Base-by-base conservation (phyloP, 2,888 invertebrate genomes). In the Amaurobius ferox region DNA sequence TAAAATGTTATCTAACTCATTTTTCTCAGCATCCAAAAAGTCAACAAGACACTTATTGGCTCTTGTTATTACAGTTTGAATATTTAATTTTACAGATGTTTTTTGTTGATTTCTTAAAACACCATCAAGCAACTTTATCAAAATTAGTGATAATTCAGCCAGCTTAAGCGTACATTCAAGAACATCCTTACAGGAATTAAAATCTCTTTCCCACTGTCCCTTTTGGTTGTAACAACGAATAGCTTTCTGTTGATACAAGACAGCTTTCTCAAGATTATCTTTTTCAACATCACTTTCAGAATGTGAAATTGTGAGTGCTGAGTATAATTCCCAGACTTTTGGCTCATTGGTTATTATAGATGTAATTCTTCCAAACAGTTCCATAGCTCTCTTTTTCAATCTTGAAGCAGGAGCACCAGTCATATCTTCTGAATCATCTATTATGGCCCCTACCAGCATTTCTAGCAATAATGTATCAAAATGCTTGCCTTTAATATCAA, bases 401-500 rank as follows among this genome's bases (percentile, higher is more conserved):
- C 79, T 55, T 11, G 88, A 72, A 0, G 92, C 89, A 3, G 92
- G 90, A 62, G 90, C 90, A 0, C 92, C 92, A 35, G 92, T 90
- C 16, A 93, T 93, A 90, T 96, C 95, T 7, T 92, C 92, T 32
- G 93, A 91, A 88, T 95, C 93, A 61, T 94, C 93, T 1, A 93
- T 91, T 55, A 97, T 93, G 19, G 95, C 95, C 78, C 93, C 93
- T 0, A 95, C 94, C 13, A 97, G 91, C 72, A 96, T 93, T 29
- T 93, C 92, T 19, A 98, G 92, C 28, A 97, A 94, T 91, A 95
- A 94, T 0, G 94, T 90, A 90, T 98, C 97, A 0, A 95, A 92
- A 90, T 95, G 96, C 90, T 95, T 95, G 74, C 83, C 94, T 91
- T 94, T 95, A n/a, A 98, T 91, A 90, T 98, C 98, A 39, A 97